These are phyloP conservation scores for Polyommatus icarus DNA, from an alignment of 2,888 invertebrate genomes.

Conservation along the genomic window DNA sequence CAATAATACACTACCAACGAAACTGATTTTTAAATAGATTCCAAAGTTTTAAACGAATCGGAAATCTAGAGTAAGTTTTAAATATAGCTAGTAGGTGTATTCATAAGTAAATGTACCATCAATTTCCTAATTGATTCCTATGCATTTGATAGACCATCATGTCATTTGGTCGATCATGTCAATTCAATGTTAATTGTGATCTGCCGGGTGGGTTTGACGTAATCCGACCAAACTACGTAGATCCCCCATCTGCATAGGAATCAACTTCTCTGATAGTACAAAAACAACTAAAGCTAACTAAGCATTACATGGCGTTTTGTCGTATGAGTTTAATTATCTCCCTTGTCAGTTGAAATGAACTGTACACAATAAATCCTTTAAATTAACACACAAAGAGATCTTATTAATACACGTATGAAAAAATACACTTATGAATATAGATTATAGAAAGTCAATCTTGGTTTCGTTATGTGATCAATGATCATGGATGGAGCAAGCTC, in stretches of 20 bases:
- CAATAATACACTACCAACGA: too few species aligned
- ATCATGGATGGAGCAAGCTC: neutral
- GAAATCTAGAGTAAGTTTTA: too few species aligned
- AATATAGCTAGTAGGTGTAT: neutral
- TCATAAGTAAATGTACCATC: neutral
- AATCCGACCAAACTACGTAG: too few species aligned
- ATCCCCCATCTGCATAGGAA: too few species aligned
- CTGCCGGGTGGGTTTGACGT: too few species aligned
- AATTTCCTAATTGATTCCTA: too few species aligned
- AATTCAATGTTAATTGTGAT: too few species aligned
- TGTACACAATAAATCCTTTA: neutral
- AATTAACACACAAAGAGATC: conserved; percentile 10
- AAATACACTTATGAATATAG: conserved; percentile 1
- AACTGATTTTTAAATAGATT: too few species aligned
- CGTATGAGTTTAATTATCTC: neutral
- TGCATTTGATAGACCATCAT: too few species aligned
- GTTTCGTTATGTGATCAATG: neutral
- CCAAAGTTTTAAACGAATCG: too few species aligned
- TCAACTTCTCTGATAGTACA: too few species aligned
- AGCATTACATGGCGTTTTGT: conserved; percentile 6
- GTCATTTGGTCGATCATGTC: too few species aligned
- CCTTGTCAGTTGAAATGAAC: conserved; percentile 10
- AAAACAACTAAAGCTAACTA: neutral
- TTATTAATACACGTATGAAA: neutral
- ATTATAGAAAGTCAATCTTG: neutral